These are phyloP conservation scores for Aquatica leii DNA, from an alignment of 2,888 invertebrate species.

Conservation along the genomic window DNA sequence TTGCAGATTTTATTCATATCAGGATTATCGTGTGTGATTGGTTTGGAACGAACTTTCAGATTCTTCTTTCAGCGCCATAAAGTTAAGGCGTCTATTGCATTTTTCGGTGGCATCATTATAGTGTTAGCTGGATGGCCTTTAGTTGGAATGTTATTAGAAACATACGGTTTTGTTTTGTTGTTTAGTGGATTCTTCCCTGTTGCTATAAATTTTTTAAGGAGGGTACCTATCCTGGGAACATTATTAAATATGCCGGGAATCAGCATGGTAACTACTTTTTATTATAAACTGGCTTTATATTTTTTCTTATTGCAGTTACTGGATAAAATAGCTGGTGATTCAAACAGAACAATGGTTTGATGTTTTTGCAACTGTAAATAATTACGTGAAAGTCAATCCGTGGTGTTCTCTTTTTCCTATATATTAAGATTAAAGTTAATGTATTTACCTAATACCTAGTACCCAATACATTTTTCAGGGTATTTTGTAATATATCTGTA, in stretches of 20 bases:
- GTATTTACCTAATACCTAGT: too few species aligned
- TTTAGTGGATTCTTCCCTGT: conserved; percentile 98
- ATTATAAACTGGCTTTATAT: too few species aligned
- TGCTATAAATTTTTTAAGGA: conserved; percentile 91
- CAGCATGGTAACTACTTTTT: conserved; percentile 80
- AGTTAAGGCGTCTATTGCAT: conserved; percentile 86
- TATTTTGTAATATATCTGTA: too few species aligned
- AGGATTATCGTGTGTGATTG: conserved; percentile 96
- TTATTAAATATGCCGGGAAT: conserved; percentile 90
- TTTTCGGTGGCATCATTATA: conserved; percentile 91
- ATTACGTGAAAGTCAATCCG: not conserved
- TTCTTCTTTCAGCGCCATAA: conserved; percentile 99
- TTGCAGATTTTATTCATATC: conserved; percentile 94
- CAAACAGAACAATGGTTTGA: conserved; percentile 85
- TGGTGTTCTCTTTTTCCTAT: too few species aligned
- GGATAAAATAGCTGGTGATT: conserved; percentile 82
- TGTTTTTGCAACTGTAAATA: conserved; percentile 12
- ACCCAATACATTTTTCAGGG: too few species aligned
- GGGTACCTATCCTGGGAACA: conserved; percentile 91
- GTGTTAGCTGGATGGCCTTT: conserved; percentile 96
- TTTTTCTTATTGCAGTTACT: conserved; percentile 72
- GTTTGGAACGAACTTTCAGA: conserved; percentile 91
- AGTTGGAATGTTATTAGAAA: conserved; percentile 95
- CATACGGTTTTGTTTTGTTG: conserved; percentile 91
- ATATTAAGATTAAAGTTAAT: too few species aligned